Evolutionary conservation across 2,113 vertebrate species (phyloP), one percentile per base, ranked within the genome.

Genomic region (Hemibagrus wyckioides): DNA sequence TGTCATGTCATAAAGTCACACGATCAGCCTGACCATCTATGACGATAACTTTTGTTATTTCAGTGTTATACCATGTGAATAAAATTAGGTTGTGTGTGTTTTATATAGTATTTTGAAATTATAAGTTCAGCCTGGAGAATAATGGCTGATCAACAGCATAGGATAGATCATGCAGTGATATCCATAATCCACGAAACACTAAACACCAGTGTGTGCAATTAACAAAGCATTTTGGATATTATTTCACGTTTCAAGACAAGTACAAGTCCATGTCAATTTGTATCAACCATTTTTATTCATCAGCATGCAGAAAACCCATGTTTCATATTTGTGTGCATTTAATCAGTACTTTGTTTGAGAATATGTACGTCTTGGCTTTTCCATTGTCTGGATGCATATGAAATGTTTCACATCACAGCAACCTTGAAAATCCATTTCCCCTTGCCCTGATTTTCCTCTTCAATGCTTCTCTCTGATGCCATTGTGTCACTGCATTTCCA

Each of bases 391-490:
- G 88, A 82, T 76, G 84, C 86, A 84, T 87, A 50, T 88, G 92
- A 88, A 89, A 87, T 92, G 59, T 92, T 89, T 89, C 69, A 44
- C 57, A 85, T 91, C 91, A 94, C 85, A 85, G 65, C 92, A 94
- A 94, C 91, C 90, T 87, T 91, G 92, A 90, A 95, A 95, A 96
- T 96, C 94, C 94, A 92, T 95, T 95, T 92, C 95, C 88, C 61
- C 79, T 87, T 80, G 89, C 90, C 91, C 89, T 93, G 92, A 93
- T 95, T 97, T 96, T 96, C 93, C 92, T 86, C 94, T 91, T 81
- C 89, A 85, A 88, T 92, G 91, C 91, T 75, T 92, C 14, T 65
- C 23, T 1, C 80, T 91, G 92, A 92, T 92, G 89, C 82, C 90
- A 84, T 90, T 86, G 87, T 85, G 92, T 93, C 92, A 80, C 85